phyloP scores from a whole-genome alignment of 1,140 invertebrate species.

The Leptopilina boulardi region DNA sequence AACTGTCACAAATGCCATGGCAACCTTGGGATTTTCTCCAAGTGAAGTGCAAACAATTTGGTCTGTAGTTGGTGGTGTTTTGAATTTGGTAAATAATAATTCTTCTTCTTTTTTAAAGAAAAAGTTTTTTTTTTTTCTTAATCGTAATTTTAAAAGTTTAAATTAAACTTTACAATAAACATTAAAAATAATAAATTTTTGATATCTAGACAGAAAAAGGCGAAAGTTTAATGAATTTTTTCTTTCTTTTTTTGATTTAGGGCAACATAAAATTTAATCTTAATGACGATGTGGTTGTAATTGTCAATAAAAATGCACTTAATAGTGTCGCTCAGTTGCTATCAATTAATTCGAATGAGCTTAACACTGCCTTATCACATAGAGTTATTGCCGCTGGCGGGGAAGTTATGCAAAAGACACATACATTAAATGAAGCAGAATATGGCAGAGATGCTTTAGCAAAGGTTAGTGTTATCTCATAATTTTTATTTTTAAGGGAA shows the following conservation, averaged over 20 bases:
- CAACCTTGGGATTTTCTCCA: conserved; percentile 87
- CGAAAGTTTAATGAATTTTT: no score
- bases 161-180: no score
- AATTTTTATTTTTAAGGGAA: no score
- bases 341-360: conserved; percentile 83
- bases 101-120: conserved; percentile 55
- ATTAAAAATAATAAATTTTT: no score
- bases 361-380: conserved; percentile 87
- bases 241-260: no score
- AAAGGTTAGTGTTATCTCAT: conserved; percentile 79
- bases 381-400: conserved; percentile 95
- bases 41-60: conserved; percentile 91
- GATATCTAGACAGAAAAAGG: no score
- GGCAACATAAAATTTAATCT: conserved; percentile 85
- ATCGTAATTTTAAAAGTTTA: background rate
- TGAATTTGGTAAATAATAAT: conserved; percentile 93
- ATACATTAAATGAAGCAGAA: conserved; percentile 88
- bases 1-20: conserved; percentile 88
- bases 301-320: conserved; percentile 79
- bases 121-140: conserved; percentile 13
- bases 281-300: conserved; percentile 81
- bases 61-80: conserved; percentile 91
- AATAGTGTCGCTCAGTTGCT: conserved; percentile 83
- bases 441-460: conserved; percentile 96
- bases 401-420: conserved; percentile 94